These are phyloP conservation scores for Callionymus lyra DNA, from an alignment of 2,113 vertebrate species.

Conservation along the genomic window DNA sequence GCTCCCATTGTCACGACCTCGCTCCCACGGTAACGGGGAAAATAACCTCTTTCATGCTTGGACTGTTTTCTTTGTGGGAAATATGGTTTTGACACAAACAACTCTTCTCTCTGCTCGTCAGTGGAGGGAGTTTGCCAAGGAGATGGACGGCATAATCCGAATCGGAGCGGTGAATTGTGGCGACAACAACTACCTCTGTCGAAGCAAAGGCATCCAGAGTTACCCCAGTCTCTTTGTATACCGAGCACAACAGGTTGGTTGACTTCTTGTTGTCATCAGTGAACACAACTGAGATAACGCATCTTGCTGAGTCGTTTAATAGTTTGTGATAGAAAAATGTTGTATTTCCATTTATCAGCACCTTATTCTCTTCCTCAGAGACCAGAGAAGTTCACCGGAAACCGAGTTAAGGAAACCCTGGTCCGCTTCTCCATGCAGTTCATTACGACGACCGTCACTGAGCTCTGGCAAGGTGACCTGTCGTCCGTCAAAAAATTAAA, in stretches of 20 bases:
- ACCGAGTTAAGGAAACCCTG: conserved; percentile 78
- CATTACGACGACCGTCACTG: conserved; percentile 77
- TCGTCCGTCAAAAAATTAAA: background rate
- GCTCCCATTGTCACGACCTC: conserved; percentile 93
- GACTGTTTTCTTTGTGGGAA: background rate
- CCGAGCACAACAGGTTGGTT: conserved; percentile 75
- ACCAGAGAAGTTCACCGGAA: conserved; percentile 83
- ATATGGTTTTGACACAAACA: background rate
- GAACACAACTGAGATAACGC: too few relatives aligned
- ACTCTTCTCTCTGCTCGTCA: conserved; percentile 30
- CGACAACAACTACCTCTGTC: conserved; percentile 86
- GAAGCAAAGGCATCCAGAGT: conserved; percentile 86
- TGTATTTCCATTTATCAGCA: too few relatives aligned
- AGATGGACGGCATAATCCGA: conserved; percentile 89
- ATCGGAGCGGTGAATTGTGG: conserved; percentile 96
- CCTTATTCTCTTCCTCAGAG: conserved; percentile 58
- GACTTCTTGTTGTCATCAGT: background rate
- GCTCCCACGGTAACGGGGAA: conserved; percentile 77
- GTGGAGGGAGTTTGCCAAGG: conserved; percentile 97
- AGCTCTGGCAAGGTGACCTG: conserved; percentile 83
- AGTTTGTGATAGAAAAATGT: too few relatives aligned
- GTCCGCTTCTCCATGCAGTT: conserved; percentile 85
- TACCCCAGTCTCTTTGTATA: conserved; percentile 89
- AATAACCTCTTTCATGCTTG: background rate
- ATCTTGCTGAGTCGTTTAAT: too few relatives aligned